A percentile compares a stretch with the other conserved stretches of the same genome.
Conservation (phyloP, 2,113 vertebrate species). For the Salvator merianae region DNA sequence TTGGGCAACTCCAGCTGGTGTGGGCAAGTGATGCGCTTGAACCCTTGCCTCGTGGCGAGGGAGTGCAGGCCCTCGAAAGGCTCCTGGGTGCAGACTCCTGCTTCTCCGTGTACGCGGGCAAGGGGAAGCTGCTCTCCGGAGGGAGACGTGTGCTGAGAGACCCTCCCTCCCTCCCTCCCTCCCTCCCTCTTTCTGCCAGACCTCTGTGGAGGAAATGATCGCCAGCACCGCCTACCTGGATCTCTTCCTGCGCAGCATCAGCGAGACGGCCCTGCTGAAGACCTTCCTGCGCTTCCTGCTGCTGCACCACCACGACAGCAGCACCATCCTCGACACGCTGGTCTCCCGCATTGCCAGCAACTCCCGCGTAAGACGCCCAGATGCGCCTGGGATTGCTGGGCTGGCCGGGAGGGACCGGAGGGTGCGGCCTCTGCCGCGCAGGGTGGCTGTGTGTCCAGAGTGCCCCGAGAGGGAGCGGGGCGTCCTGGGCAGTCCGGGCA, state of each 20-base stretch:
- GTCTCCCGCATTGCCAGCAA: slow-evolving; percentile 93
- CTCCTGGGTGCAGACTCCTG: too few relatives aligned
- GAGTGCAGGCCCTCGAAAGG: too few relatives aligned
- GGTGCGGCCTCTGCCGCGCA: not conserved
- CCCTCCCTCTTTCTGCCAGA: slow-evolving; percentile 70
- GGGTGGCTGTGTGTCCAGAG: not conserved
- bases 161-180: not conserved
- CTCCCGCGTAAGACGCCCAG: slow-evolving; percentile 82
- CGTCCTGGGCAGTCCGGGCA: fast-evolving
- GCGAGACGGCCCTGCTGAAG: slow-evolving; percentile 88
- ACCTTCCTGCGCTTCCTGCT: slow-evolving; percentile 95
- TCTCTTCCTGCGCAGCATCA: slow-evolving; percentile 92
- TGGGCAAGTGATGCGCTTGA: not conserved
- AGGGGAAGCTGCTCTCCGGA: too few relatives aligned
- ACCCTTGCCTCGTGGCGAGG: not conserved
- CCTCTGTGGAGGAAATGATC: slow-evolving; percentile 94
- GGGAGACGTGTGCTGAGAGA: not conserved
- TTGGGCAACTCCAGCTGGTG: not conserved
- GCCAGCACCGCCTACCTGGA: slow-evolving; percentile 97
- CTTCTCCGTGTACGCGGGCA: too few relatives aligned
- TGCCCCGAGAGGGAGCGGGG: not conserved
- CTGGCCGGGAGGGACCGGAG: not conserved
- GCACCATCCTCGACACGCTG: slow-evolving; percentile 93
- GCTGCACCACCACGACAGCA: slow-evolving; percentile 90
- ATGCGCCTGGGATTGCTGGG: too few relatives aligned